phyloP scores from a whole-genome alignment of 2,797 vertebrate species.

The Adelosebastes latens region DNA sequence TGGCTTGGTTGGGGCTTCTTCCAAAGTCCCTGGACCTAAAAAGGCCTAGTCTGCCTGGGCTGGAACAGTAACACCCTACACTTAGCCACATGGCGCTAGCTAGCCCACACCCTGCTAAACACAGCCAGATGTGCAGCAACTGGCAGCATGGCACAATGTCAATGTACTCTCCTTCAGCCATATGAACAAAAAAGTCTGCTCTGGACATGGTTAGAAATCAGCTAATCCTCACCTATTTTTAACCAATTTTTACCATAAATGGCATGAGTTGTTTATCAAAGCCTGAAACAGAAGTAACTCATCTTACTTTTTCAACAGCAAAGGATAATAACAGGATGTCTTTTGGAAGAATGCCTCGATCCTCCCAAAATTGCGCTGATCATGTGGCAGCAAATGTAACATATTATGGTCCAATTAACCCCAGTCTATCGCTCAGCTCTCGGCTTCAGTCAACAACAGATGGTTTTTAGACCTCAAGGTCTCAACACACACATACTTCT shows the following conservation, averaged over 20 bases:
- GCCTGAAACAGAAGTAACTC: conserved; percentile 13
- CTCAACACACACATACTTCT: conserved; percentile 32
- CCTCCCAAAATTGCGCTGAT: conserved; percentile 37
- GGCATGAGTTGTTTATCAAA: background rate
- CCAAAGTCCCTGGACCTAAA: conserved; percentile 73
- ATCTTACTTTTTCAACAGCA: conserved; percentile 18
- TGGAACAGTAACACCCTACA: conserved; percentile 84
- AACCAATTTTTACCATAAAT: background rate
- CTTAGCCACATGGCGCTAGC: conserved; percentile 80
- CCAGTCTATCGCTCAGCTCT: conserved; percentile 26
- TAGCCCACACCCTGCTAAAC: conserved; percentile 83
- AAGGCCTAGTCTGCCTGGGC: conserved; percentile 67
- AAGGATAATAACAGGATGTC: conserved; percentile 29
- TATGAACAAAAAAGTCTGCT: background rate
- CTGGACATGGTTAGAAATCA: background rate
- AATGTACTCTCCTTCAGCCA: conserved; percentile 30
- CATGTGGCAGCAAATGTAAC: conserved; percentile 43
- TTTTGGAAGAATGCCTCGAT: conserved; percentile 30
- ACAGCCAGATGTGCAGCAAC: conserved; percentile 78
- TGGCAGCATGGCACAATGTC: conserved; percentile 64
- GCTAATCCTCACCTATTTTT: background rate
- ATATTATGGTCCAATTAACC: conserved; percentile 53
- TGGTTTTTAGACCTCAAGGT: conserved; percentile 54
- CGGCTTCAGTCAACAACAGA: conserved; percentile 58
- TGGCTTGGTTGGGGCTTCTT: conserved; percentile 71